phyloP scores from a whole-genome alignment of 2,797 vertebrate species.

The Pseudopleuronectes americanus region DNA sequence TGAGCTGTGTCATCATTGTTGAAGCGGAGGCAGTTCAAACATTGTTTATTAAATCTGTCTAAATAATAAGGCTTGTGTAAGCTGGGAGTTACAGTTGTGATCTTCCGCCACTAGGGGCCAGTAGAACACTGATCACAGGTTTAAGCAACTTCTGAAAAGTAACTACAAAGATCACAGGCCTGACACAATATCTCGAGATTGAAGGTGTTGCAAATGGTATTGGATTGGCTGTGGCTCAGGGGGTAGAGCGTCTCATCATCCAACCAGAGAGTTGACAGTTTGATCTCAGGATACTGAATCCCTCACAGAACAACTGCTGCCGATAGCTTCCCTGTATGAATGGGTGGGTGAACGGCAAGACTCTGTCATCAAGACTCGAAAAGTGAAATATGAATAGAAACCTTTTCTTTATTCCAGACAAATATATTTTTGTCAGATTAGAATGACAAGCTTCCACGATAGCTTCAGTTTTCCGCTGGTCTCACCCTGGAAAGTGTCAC shows the following conservation, averaged over 20 bases:
- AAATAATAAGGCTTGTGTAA: background rate
- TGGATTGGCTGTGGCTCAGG: too few relatives aligned
- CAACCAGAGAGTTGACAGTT: too few relatives aligned
- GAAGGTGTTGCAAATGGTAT: too few relatives aligned
- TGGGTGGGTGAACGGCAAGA: too few relatives aligned
- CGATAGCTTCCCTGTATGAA: too few relatives aligned
- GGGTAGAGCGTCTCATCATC: too few relatives aligned
- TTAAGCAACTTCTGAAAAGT: background rate
- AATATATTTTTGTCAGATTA: constrained; percentile 24
- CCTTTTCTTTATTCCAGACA: constrained; percentile 7
- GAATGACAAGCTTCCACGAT: background rate
- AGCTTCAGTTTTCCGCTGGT: constrained; percentile 24
- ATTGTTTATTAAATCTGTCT: background rate
- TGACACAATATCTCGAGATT: background rate
- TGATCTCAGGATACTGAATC: too few relatives aligned
- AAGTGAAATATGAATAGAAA: too few relatives aligned
- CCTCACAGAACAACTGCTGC: too few relatives aligned
- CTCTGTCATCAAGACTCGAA: too few relatives aligned
- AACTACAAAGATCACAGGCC: background rate
- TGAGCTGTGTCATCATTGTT: constrained; percentile 1
- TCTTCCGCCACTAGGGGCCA: constrained; percentile 45
- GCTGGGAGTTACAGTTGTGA: background rate
- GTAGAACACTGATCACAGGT: constrained; percentile 30
- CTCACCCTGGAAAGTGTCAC: background rate
- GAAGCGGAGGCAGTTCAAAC: background rate